Evolutionary conservation across 2,797 vertebrate genomes (phyloP), one percentile per base, ranked within the genome.

Genomic region (Notamacropus eugenii): DNA sequence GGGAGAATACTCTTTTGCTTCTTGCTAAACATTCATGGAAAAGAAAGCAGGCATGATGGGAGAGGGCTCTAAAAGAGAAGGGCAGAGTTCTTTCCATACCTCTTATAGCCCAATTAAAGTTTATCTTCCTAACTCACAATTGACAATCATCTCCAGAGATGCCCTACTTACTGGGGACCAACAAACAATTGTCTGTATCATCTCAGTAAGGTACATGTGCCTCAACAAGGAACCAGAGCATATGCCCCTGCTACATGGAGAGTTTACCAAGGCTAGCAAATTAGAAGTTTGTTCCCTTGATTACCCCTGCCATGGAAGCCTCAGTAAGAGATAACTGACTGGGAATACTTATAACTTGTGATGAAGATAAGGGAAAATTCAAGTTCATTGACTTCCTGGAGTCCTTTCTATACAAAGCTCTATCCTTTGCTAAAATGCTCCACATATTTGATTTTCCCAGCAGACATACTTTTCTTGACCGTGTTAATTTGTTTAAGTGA

Each of bases 401-500:
- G 40, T 74, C 40, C 93, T 93, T 94, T 57, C 82, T 56, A 0
- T 34, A 56, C 52, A 55, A 90, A 91, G 46, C 57, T 8, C 29
- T 59, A 93, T 92, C 92, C 87, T 13, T 62, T 31, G 28, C 46
- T 55, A 40, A 16, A 46, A 92, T 8, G 34, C 59, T 87, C 16
- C 82, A 9, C 1, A 46, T 91, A 95, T 96, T 92, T 13, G 12
- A 96, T 97, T 95, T 96, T 90, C 94, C 96, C 55, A 0, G 13
- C 82, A 95, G 96, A 92, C 28, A 31, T 10, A 0, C 22, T 74
- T 93, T 91, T 87, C 82, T 46, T 11, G 93, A 93, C 90, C 92
- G 54, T 0, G 87, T 93, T 97, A 97, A 97, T 97, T 94, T 94
- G 92, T 58, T 97, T 98, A 96, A 97, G 91, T 57, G 52, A 95